Evolutionary conservation across 2,888 invertebrate species (phyloP).

Genomic region (Drosophila paranaensis): DNA sequence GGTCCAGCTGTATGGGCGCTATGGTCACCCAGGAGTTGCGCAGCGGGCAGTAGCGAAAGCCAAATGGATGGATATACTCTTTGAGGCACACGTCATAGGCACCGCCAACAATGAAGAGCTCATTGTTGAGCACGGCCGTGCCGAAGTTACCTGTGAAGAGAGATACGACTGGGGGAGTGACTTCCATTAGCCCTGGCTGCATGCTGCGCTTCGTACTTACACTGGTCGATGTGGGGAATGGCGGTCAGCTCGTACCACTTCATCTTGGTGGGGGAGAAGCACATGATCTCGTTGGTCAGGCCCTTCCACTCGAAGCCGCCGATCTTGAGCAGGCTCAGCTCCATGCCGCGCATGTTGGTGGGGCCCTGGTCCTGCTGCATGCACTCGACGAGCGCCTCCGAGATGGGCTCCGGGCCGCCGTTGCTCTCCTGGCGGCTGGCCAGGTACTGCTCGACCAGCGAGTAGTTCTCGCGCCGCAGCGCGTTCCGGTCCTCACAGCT

Average conservation of each 20-base stretch:
- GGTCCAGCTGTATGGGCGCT: conserved; percentile 88
- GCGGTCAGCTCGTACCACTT: conserved; percentile 88
- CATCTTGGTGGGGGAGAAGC: conserved; percentile 86
- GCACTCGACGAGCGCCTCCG: conserved; percentile 16
- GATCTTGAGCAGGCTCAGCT: conserved; percentile 88
- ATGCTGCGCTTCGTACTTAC: conserved; percentile 64
- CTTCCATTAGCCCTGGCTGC: neutral
- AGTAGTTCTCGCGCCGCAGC: conserved; percentile 43
- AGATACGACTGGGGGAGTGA: neutral
- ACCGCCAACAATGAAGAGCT: conserved; percentile 89
- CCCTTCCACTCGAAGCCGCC: conserved; percentile 89
- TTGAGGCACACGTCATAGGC: conserved; percentile 88
- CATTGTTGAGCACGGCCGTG: conserved; percentile 88
- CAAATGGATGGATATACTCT: conserved; percentile 90
- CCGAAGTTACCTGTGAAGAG: conserved; percentile 87
- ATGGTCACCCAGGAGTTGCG: conserved; percentile 89
- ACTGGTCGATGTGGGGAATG: conserved; percentile 90
- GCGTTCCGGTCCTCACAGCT: conserved; percentile 42
- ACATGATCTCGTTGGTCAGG: conserved; percentile 89
- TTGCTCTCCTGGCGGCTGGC: conserved; percentile 20
- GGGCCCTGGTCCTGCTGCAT: conserved; percentile 45
- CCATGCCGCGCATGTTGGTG: conserved; percentile 88
- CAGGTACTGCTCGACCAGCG: conserved; percentile 56
- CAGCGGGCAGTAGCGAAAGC: conserved; percentile 88
- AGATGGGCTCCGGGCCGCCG: neutral